A percentile compares a stretch with the other conserved stretches of the same genome.
Conservation (phyloP, 2,888 invertebrate species). For the Mayetiola destructor region DNA sequence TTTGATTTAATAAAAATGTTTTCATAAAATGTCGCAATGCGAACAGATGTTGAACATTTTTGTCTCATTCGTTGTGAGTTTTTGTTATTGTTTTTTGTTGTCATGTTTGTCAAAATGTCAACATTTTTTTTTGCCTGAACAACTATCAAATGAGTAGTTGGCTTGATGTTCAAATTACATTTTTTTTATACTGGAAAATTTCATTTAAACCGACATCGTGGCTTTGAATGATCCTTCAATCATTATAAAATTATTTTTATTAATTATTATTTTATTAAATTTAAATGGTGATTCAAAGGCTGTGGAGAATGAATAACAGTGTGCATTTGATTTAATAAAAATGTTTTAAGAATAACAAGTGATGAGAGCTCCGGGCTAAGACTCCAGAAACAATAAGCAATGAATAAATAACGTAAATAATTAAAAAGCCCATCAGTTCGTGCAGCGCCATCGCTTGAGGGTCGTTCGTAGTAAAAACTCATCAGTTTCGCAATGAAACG, state of each 20-base stretch:
- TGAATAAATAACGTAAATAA: not conserved
- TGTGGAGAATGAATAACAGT: too few relatives aligned
- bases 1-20: not conserved
- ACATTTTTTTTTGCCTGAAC: not conserved
- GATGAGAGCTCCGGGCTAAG: not conserved
- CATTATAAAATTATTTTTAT: too few relatives aligned
- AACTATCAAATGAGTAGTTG: too few relatives aligned
- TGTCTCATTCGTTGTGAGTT: not conserved
- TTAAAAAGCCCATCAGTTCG: slow-evolving; percentile 3
- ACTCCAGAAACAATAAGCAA: too few relatives aligned
- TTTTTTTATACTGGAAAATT: too few relatives aligned
- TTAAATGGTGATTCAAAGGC: too few relatives aligned
- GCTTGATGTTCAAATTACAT: too few relatives aligned
- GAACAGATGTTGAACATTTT: slow-evolving; percentile 3
- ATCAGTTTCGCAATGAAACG: not conserved
- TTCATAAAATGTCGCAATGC: not conserved
- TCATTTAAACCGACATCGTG: too few relatives aligned
- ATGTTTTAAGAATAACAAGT: not conserved
- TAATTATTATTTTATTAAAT: too few relatives aligned
- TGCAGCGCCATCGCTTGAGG: slow-evolving; percentile 11
- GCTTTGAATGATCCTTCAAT: too few relatives aligned
- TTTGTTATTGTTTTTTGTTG: not conserved
- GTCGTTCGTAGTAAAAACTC: not conserved
- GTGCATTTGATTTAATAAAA: not conserved
- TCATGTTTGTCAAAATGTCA: slow-evolving; percentile 10